Evolutionary conservation across 2,113 vertebrate species (phyloP).

Genomic region (Trichechus manatus): DNA sequence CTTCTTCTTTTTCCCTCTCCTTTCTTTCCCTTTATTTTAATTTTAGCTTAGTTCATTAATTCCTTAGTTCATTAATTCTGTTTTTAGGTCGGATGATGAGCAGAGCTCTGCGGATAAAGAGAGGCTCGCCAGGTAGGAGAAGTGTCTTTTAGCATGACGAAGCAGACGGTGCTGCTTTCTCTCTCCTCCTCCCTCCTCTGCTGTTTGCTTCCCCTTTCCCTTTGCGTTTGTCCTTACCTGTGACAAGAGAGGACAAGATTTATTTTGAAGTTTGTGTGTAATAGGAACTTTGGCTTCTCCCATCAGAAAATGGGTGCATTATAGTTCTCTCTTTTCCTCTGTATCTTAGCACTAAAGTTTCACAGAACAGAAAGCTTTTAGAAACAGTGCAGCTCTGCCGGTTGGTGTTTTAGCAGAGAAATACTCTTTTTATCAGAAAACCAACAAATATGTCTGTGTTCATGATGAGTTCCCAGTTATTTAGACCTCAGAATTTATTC

Average conservation of each 20-base stretch:
- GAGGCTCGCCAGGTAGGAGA: conserved; percentile 95
- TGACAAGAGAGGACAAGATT: conserved; percentile 74
- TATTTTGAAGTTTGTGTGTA: conserved; percentile 65
- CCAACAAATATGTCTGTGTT: neutral
- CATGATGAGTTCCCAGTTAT: neutral
- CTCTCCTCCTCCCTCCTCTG: conserved; percentile 74
- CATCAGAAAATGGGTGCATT: conserved; percentile 77
- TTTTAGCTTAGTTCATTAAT: conserved; percentile 92
- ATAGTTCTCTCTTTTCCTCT: conserved; percentile 56
- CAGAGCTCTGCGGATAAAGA: conserved; percentile 97
- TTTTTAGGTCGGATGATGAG: conserved; percentile 96
- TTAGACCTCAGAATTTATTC: conserved; percentile 4
- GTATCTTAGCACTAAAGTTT: neutral
- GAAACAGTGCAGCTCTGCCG: conserved; percentile 11
- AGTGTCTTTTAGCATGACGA: conserved; percentile 86
- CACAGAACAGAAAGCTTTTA: conserved; percentile 49
- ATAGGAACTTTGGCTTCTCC: conserved; percentile 54
- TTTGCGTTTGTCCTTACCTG: conserved; percentile 71
- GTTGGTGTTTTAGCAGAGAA: neutral
- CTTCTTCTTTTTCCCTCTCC: neutral
- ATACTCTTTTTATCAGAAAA: neutral
- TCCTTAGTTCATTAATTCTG: conserved; percentile 93
- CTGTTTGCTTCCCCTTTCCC: neutral
- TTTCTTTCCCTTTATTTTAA: conserved; percentile 78
- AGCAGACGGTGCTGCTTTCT: conserved; percentile 81